Evolutionary conservation across 30 jellyfish, hydroid and myxozoan genomes (phyloP), one percentile per base, ranked within the genome.

Genomic region (Aurelia aurita complex sp. Pacific): DNA sequence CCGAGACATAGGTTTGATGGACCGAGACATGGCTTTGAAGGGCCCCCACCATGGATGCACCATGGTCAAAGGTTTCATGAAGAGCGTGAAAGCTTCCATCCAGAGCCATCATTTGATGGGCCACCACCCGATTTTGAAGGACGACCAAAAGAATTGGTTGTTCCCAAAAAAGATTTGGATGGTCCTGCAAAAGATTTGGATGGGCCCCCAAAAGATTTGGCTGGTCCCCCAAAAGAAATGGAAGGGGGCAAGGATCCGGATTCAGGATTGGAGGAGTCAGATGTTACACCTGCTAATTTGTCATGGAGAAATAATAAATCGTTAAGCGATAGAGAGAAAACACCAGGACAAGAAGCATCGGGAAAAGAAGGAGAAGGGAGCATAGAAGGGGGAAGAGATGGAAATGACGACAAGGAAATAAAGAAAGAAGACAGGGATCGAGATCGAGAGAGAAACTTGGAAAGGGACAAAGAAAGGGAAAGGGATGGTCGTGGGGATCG

Each of bases 381-480:
- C 18, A 79, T 18, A 8, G 85, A 79, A 17, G 65, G 81, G 46
- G 67, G 15, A 32, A 64, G 89, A 64, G 85, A 61, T 38, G 46
- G 62, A 64, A 40, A 65, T 51, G 75, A 62, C 15, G 85, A 82
- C 33, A 43, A 85, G 60, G 57, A 42, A 60, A 18, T 79, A 35
- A 79, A 74, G 53, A 38, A 81, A 80, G 67, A 72, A 2, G 92
- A 88, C 59, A 67, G 91, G n/a, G 80, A 72, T 52, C 76, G 89
- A 10, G 89, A 83, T 16, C 12, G 92, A 67, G 88, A 78, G 29
- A 35, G 97, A n/a, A 62, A 68, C 35, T 61, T 73, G 86, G 96
- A 73, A 64, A 71, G 91, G 29, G 94, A 76, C 29, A 76, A 86
- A 70, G 91, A 68, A 42, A 76, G 97, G 8, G 57, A 46, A 46